Base-by-base conservation (phyloP, 92 coral and sea anemone genomes). In the Nematostella vectensis region DNA sequence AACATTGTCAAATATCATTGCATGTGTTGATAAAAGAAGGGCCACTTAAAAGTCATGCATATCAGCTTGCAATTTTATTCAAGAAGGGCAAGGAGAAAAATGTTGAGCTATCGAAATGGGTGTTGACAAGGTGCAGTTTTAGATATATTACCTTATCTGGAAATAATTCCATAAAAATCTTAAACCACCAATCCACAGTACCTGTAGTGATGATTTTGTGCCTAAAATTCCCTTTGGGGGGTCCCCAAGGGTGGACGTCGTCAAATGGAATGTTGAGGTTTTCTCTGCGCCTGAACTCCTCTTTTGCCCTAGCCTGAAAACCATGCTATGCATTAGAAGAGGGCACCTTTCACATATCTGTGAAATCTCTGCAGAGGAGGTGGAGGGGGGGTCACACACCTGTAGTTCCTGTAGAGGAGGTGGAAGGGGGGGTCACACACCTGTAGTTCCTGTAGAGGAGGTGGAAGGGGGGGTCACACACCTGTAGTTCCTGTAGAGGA, bases 181-280 rank as follows among this genome's bases (percentile, higher is more conserved):
- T 6, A 6, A 33, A 33, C 6, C 40, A 33, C 15, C 8, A 33
- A 15, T 33, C 8, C 15, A 15, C 6, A 6, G 40, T 33, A 89
- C 97, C 97, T 78, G 96, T 86, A 10, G 83, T 77, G 27, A 79
- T 64, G 67, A 77, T 67, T 51, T 81, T 80, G 72, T 91, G 98
- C 44, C 75, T 55, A 48, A 91, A 91, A 65, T 91, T 91, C 54
- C 98, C 98, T 38, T 91, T 91, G 21, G 98, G 98, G 37, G 82
- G 68, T 21, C 93, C 58, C 98, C 98, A 91, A 0, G 98, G 98
- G 42, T 72, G 88, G 39, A 70, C 76, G 47, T 58, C 55, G 43
- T 82, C 87, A 53, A 86, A 87, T 27, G 82, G 62, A 45, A 65
- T 60, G 12, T 58, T 54, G 28, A 57, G 57, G 37, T 68, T 76